Evolutionary conservation across 2,113 vertebrate species (phyloP).

Genomic region (Rhinogobius similis): DNA sequence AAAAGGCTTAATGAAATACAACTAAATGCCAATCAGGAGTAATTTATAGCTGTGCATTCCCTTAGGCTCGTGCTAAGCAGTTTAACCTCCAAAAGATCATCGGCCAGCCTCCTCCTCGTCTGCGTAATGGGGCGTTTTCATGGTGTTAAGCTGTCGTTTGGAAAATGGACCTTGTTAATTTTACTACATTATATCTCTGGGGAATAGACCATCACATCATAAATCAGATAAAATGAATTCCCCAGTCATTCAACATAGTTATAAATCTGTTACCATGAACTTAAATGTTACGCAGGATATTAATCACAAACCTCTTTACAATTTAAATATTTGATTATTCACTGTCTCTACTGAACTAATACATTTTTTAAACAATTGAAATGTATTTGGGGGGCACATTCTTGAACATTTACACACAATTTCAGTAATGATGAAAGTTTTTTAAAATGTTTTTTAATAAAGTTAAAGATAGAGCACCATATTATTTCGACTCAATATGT

Average conservation of each 20-base stretch:
- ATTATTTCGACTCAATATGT: too few species aligned
- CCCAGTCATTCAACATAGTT: background rate
- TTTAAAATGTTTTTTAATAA: too few species aligned
- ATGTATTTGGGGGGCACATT: too few species aligned
- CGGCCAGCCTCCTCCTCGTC: slow-evolving; percentile 21
- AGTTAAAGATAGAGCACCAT: too few species aligned
- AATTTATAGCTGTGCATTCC: slow-evolving; percentile 43
- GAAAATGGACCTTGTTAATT: slow-evolving; percentile 61
- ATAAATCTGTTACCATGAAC: background rate
- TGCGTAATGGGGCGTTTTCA: slow-evolving; percentile 41
- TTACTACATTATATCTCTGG: slow-evolving; percentile 23
- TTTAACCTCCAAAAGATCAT: slow-evolving; percentile 50
- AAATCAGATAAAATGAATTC: too few species aligned
- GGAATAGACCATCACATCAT: too few species aligned
- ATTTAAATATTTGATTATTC: too few species aligned
- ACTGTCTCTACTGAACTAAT: too few species aligned
- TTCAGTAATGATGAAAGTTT: too few species aligned
- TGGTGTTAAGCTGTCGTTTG: slow-evolving; percentile 61
- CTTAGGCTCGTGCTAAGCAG: slow-evolving; percentile 23
- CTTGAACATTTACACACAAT: too few species aligned
- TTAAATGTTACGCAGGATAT: background rate
- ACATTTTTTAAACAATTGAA: too few species aligned
- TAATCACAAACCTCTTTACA: too few species aligned
- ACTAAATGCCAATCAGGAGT: slow-evolving; percentile 49
- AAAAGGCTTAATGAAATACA: slow-evolving; percentile 45